Evolutionary conservation across 2,888 invertebrate species (phyloP).

Genomic region (Cantharis flavilabris): DNA sequence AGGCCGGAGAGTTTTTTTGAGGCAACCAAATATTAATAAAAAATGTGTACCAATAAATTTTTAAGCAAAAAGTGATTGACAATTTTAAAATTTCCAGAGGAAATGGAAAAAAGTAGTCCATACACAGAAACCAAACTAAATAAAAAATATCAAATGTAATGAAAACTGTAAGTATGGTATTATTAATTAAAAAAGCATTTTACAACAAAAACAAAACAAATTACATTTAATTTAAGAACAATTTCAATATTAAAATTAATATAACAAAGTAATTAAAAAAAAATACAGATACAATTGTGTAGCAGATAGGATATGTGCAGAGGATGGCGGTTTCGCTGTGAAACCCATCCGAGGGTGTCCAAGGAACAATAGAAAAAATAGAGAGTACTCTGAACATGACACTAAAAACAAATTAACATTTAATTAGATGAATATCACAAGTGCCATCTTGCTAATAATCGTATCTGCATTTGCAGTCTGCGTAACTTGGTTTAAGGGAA

Average conservation of each 20-base stretch:
- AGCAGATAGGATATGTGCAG: conserved; percentile 56
- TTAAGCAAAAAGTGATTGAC: neutral
- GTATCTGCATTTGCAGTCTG: conserved; percentile 23
- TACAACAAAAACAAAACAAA: conserved; percentile 79
- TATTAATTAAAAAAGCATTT: conserved; percentile 73
- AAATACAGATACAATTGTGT: conserved; percentile 56
- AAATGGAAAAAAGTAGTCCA: conserved; percentile 6
- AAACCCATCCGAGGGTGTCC: conserved; percentile 43
- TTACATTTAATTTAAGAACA: conserved; percentile 77
- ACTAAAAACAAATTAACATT: conserved; percentile 51
- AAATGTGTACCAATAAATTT: neutral
- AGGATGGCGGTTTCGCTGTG: conserved; percentile 52
- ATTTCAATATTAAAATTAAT: conserved; percentile 69
- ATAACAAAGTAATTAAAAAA: conserved; percentile 65
- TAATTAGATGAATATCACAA: conserved; percentile 45
- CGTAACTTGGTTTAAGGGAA: conserved; percentile 21
- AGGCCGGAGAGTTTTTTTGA: neutral
- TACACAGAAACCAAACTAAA: conserved; percentile 36
- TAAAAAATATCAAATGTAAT: conserved; percentile 64
- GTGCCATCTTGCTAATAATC: conserved; percentile 18
- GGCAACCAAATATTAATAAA: neutral
- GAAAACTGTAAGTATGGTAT: conserved; percentile 75
- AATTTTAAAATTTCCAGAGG: neutral
- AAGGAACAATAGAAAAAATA: conserved; percentile 53
- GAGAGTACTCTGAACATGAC: conserved; percentile 50